Percentiles rank a stretch among this genome's conserved stretches.
These are phyloP conservation scores for Saccostrea echinata DNA, from an alignment of 1,140 invertebrate species.

Conservation along the genomic window DNA sequence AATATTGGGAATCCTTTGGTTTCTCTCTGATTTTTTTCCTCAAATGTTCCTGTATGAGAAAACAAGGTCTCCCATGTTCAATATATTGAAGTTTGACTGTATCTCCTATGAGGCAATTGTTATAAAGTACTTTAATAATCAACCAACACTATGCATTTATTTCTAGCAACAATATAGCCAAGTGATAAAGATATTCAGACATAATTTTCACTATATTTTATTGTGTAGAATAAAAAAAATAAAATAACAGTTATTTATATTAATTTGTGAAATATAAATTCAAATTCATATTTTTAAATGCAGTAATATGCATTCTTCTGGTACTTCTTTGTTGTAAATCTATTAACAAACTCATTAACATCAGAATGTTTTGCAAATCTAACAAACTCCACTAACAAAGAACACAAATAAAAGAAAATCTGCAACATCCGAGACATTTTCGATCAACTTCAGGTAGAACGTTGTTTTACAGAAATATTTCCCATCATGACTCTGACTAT, in stretches of 20 bases:
- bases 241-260: neutral
- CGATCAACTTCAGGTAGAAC: slow-evolving; percentile 2
- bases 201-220: slow-evolving; percentile 1
- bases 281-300: slow-evolving; percentile 1
- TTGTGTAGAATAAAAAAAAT: slow-evolving; percentile 14
- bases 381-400: neutral
- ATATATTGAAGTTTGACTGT: no score
- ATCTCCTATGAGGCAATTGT: no score
- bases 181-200: neutral
- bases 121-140: no score
- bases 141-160: no score
- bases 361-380: neutral
- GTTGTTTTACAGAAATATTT: slow-evolving; percentile 9
- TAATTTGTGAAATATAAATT: neutral
- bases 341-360: neutral
- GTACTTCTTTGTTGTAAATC: neutral
- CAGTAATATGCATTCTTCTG: neutral
- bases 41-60: no score
- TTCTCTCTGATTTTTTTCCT: no score
- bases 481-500: neutral
- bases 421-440: neutral
- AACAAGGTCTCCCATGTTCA: no score
- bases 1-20: no score
- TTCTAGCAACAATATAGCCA: no score
- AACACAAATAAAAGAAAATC: neutral